Evolutionary conservation across 2,888 invertebrate species (phyloP), one percentile per base, ranked within the genome.

Genomic region (Amorpha juglandis): DNA sequence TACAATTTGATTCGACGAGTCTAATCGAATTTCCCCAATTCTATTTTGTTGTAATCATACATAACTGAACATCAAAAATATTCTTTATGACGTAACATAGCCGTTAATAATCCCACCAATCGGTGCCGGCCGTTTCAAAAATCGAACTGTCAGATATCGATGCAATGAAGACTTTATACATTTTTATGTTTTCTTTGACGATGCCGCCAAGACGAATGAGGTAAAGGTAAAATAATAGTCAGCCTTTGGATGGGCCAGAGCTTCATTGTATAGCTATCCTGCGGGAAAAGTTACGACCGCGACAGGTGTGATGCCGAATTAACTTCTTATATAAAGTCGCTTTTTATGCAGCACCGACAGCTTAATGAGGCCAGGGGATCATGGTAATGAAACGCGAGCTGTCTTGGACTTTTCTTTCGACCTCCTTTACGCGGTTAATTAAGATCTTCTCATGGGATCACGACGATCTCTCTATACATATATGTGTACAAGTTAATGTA

Each of bases 231-330:
- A 85, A 88, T 89, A 89, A 89, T 89, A 86, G 85, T 81, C 78
- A 79, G 78, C 77, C 81, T 75, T 77, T 79, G 78, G 80, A 79
- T 77, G 84, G 81, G 84, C 84, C 82, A 86, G 84, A 80, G 83
- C 86, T 89, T 87, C 89, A 91, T 92, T 91, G 91, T 92, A 84
- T 84, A 87, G 82, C 87, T 77, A 89, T 91, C 83, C 83, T 81
- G 82, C 80, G 87, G 90, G 88, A 82, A 78, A 87, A 92, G 90
- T 92, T 92, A 92, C 89, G 92, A 91, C 81, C 88, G 84, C 80
- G 91, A 91, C 92, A 92, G 92, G 92, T 93, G 92, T 88, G 91
- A 91, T 89, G 87, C 81, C 83, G 89, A 92, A 92, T 93, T 91
- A 92, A 92, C 90, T 89, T 90, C 87, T 90, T 90, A 88, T 90